Conservation (phyloP, 2,113 vertebrate genomes). For the Platycercus adscitus region DNA sequence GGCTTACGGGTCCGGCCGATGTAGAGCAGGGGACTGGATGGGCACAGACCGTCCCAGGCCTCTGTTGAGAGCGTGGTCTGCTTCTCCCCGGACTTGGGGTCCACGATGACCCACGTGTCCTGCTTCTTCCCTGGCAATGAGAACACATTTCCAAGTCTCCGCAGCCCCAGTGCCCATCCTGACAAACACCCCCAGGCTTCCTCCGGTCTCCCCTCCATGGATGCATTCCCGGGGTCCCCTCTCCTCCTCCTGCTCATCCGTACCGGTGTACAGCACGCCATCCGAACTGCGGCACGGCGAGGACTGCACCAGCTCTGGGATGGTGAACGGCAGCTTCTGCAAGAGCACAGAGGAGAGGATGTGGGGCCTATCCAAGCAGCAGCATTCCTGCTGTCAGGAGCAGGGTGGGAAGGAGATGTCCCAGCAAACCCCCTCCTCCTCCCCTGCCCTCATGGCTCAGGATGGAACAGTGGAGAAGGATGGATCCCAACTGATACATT, state of each 20-base stretch:
- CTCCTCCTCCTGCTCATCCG: accelerated
- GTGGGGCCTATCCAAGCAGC: accelerated
- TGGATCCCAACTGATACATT: neutral
- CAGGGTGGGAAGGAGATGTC: neutral
- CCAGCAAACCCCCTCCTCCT: neutral
- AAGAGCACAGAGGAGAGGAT: neutral
- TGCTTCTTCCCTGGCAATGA: slow-evolving; percentile 88
- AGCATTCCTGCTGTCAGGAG: neutral
- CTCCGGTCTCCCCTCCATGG: accelerated
- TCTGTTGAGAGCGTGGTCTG: slow-evolving; percentile 91
- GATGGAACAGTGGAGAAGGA: accelerated
- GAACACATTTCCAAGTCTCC: neutral
- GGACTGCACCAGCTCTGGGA: slow-evolving; percentile 94
- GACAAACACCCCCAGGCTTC: neutral
- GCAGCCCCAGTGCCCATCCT: accelerated
- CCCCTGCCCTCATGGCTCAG: neutral
- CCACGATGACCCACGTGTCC: slow-evolving; percentile 93
- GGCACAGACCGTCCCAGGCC: slow-evolving; percentile 84
- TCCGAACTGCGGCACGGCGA: slow-evolving; percentile 95
- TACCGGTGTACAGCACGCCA: slow-evolving; percentile 94
- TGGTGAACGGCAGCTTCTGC: slow-evolving; percentile 97
- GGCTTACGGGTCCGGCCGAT: slow-evolving; percentile 91
- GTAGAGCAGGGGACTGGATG: slow-evolving; percentile 87
- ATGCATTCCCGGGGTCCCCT: accelerated
- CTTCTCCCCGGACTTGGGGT: slow-evolving; percentile 93